phyloP scores from a whole-genome alignment of 2,888 invertebrate species.

The Halocaridina rubra region DNA sequence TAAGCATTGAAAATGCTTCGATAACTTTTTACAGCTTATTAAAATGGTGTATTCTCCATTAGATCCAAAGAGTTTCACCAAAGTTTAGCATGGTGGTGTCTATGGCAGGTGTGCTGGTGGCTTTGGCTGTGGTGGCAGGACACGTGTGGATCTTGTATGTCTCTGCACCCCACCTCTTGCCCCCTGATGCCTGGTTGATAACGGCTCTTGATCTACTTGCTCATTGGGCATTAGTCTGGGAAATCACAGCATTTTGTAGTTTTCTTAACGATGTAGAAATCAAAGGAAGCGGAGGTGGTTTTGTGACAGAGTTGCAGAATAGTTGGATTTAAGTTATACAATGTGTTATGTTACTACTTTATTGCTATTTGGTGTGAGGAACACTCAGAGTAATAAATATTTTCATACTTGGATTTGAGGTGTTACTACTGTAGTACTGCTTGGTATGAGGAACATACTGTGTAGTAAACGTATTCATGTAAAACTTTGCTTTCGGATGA shows the following conservation, averaged over 20 bases:
- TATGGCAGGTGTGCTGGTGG: slow-evolving; percentile 56
- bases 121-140: slow-evolving; percentile 54
- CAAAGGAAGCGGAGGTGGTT: slow-evolving; percentile 45
- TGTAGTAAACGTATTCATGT: too few relatives aligned
- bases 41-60: too few relatives aligned
- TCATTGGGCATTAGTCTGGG: slow-evolving; percentile 61
- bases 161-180: slow-evolving; percentile 53
- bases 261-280: slow-evolving; percentile 56
- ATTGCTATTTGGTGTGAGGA: too few relatives aligned
- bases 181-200: slow-evolving; percentile 60
- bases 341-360: too few relatives aligned
- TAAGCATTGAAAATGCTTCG: too few relatives aligned
- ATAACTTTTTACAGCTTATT: too few relatives aligned
- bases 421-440: too few relatives aligned
- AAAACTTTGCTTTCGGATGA: too few relatives aligned
- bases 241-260: slow-evolving; percentile 55
- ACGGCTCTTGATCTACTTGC: slow-evolving; percentile 51
- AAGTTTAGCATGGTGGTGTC: slow-evolving; percentile 58
- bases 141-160: slow-evolving; percentile 57
- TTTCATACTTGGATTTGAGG: too few relatives aligned
- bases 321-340: slow-evolving; percentile 38
- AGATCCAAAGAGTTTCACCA: too few relatives aligned
- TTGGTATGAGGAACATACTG: too few relatives aligned
- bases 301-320: slow-evolving; percentile 42
- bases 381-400: too few relatives aligned